Percentiles rank a stretch among this genome's conserved stretches.
phyloP scores from a whole-genome alignment of 2,888 invertebrate genomes.

The Heliconius ethilla region DNA sequence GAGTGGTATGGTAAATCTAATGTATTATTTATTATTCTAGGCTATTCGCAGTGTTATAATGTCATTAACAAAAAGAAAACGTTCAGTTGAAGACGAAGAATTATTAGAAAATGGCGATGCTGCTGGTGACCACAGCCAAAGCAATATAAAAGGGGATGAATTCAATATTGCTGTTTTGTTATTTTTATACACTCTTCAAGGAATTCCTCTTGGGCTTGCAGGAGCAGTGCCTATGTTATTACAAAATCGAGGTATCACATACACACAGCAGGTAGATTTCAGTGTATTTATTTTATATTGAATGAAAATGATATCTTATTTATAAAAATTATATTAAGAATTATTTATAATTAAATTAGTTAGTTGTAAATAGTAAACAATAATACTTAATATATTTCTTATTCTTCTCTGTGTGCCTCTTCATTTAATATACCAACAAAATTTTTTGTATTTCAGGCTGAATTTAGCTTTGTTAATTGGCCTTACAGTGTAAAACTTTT shows the following conservation, averaged over 20 bases:
- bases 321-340: too few species aligned
- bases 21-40: conserved; percentile 53
- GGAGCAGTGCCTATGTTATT: conserved; percentile 97
- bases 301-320: not conserved
- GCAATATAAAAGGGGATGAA: conserved; percentile 87
- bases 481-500: conserved; percentile 95
- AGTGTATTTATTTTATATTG: not conserved
- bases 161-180: conserved; percentile 92
- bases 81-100: conserved; percentile 66
- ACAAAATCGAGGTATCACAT: conserved; percentile 95
- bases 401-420: too few species aligned
- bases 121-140: conserved; percentile 54
- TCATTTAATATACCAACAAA: not conserved
- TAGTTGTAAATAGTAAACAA: too few species aligned
- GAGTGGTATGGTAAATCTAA: not conserved
- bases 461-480: conserved; percentile 97
- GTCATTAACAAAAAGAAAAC: conserved; percentile 74
- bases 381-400: too few species aligned
- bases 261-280: conserved; percentile 91
- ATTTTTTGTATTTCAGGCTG: conserved; percentile 83
- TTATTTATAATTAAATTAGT: too few species aligned
- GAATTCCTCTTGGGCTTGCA: conserved; percentile 96
- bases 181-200: conserved; percentile 96
- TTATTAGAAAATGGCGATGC: conserved; percentile 73
- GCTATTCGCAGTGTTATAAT: conserved; percentile 65